Base-by-base conservation (phyloP, 2,888 invertebrate species). In the Tetramorium bicarinatum region DNA sequence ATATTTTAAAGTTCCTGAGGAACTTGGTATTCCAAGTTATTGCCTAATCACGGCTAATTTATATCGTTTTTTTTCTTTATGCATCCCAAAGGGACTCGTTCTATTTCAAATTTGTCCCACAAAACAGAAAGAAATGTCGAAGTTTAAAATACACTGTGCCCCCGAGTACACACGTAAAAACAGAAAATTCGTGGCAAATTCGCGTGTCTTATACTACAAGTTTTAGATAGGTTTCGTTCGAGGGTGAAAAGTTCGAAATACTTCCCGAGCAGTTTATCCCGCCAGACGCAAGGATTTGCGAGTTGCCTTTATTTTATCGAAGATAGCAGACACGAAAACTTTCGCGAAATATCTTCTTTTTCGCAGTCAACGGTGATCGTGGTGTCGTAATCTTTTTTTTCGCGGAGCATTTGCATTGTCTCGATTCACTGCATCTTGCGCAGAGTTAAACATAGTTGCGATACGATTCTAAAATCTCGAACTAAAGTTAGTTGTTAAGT, bases 141-240 rank as follows among this genome's bases (percentile, higher is more conserved):
- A 47, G 59, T 59, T 69, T 15, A 41, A 69, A 69, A 21, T 59
- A 44, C 21, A 54, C 41, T 29, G 13, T 1, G n/a, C 41, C 54
- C 18, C n/a, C 54, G 13, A 59, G 38, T 25, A 21, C 13, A 44
- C 34, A 18, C 11, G 15, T 69, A 56, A 25, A 79, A 79, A 56
- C 44, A 71, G 59, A 47, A 18, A 71, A 71, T 71, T 69, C 69
- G 47, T 47, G 21, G 44, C n/a, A 59, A 71, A 71, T 80, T 71
- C 47, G 34, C 38, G n/a, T 52, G 47, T 71, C 47, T 71, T 80
- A 71, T 79, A 59, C 44, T 71, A 56, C 38, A 47, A 80, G 79
- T 80, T 71, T 79, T 69, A 71, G 47, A 80, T 80, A 69, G 47
- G 71, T 80, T 79, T 71, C 71, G 71, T 59, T 71, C 71, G 71